Base-by-base conservation (phyloP, 2,888 invertebrate species). In the Plebejus anna region DNA sequence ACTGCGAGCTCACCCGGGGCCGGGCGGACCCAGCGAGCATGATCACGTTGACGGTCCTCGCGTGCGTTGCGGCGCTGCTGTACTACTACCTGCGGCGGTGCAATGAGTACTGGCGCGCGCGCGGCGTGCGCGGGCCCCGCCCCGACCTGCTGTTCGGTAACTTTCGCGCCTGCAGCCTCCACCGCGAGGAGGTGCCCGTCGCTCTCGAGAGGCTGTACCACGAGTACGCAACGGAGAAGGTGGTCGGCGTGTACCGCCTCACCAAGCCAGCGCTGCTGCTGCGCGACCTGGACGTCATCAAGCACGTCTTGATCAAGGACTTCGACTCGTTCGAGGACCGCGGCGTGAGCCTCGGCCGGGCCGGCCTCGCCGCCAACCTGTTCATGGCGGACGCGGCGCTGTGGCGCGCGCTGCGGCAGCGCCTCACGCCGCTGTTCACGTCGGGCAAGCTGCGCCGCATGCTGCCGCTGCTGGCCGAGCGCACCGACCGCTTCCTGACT, bases 401-500 rank as follows among this genome's bases (percentile, higher is more conserved):
- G 0, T 90, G 90, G 90, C 80, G 81, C 32, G 79, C 84, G 0
- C 79, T 75, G 61, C n/a, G 75, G n/a, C 66, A 66, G 22, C 59
- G 36, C 13, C 61, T 90, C n/a, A 85, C 86, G 1, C 88, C 89
- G 0, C 80, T 88, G 22, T 90, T 90, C 75, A 88, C 88, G 6
- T 83, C 89, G 0, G 85, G 87, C 5, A 89, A 90, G 81, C 79
- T 89, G 32, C 89, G 85, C 78, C 86, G 85, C 55, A 89, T 90
- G 89, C 82, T 87, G 32, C 80, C 85, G 78, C 76, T 89, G 28
- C 78, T 90, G 32, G 78, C 78, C 38, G 85, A 87, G 42, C 82
- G 84, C 2, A 84, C 82, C 32, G 83, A 89, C 55, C 11, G 16
- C 11, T 55, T 55, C 9, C 55, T 55, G 55, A 2, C 3, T 16